These are phyloP conservation scores for Chrysolina oricalcia DNA, from an alignment of 2,888 invertebrate species.

Conservation along the genomic window DNA sequence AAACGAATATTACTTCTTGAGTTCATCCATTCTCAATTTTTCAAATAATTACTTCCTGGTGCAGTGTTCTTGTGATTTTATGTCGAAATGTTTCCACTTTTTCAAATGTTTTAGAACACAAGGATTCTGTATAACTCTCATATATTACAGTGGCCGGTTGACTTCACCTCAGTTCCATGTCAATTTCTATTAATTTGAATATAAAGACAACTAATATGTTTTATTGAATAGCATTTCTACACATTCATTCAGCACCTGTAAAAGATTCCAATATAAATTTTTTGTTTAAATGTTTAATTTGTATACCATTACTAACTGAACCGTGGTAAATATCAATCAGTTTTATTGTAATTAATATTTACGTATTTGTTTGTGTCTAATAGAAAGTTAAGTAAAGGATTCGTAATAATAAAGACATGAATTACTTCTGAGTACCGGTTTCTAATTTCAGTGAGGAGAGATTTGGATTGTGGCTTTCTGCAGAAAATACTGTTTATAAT, in stretches of 20 bases:
- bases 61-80: too few relatives aligned
- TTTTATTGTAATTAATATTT: background rate
- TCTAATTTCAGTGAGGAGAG: background rate
- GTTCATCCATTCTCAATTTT: too few relatives aligned
- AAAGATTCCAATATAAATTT: background rate
- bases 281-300: background rate
- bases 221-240: background rate
- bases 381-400: slow-evolving; percentile 7
- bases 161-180: too few relatives aligned
- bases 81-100: too few relatives aligned
- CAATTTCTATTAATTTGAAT: background rate
- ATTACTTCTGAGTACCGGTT: background rate
- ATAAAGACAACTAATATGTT: background rate
- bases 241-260: background rate
- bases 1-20: too few relatives aligned
- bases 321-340: slow-evolving; percentile 2
- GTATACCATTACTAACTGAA: background rate
- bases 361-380: slow-evolving; percentile 8
- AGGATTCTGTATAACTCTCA: too few relatives aligned
- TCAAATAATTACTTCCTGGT: too few relatives aligned
- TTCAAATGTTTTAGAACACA: too few relatives aligned
- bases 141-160: too few relatives aligned
- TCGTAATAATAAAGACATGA: background rate
- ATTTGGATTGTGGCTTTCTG: background rate
- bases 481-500: background rate